Evolutionary conservation across 1,140 invertebrate genomes (phyloP).

Genomic region (Helicoverpa zea): DNA sequence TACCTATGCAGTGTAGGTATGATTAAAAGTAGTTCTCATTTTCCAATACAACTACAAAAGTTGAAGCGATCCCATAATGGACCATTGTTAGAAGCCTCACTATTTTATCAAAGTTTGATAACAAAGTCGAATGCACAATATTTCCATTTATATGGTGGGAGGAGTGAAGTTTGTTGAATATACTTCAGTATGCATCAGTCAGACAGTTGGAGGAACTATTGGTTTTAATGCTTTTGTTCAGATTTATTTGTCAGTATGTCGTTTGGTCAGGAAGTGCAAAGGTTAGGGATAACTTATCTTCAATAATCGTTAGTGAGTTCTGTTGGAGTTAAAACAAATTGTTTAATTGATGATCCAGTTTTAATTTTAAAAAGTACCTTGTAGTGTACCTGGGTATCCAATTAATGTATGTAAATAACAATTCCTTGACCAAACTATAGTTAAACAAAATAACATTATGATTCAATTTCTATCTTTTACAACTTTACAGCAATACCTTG

Average conservation of each 20-base stretch:
- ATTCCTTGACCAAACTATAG: no score
- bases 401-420: no score
- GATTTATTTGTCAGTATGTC: not conserved
- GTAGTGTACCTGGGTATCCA: no score
- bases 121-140: conserved; percentile 18
- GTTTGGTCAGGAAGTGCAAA: not conserved
- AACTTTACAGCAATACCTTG: no score
- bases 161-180: conserved; percentile 8
- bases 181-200: conserved; percentile 2
- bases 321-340: not conserved
- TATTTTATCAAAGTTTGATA: conserved; percentile 2
- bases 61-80: not conserved
- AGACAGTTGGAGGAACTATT: not conserved
- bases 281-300: not conserved
- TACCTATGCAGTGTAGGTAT: not conserved
- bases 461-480: no score
- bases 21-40: not conserved
- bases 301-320: not conserved
- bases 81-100: not conserved
- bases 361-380: no score
- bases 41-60: not conserved
- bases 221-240: conserved; percentile 1
- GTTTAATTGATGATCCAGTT: not conserved
- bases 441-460: no score
- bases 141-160: conserved; percentile 13